These are phyloP conservation scores for Drosophila helvetica DNA, from an alignment of 2,888 invertebrate genomes.

Conservation along the genomic window DNA sequence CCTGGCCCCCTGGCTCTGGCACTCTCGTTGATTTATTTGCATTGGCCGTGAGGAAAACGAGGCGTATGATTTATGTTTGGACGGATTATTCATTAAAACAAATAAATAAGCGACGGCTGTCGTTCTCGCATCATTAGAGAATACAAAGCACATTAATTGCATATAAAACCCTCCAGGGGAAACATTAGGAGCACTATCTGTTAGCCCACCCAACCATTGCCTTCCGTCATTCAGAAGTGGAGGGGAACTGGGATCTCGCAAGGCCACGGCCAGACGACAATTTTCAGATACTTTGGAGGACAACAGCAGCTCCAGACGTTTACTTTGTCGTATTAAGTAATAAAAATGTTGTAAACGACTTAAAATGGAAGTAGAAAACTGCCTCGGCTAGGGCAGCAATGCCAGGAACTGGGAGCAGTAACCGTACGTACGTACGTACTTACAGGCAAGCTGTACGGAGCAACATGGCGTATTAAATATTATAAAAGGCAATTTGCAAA, in stretches of 20 bases:
- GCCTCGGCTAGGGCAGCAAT: constrained; percentile 1
- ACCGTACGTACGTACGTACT: neutral
- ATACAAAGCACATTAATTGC: constrained; percentile 63
- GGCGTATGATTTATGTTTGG: constrained; percentile 56
- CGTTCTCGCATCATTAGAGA: constrained; percentile 20
- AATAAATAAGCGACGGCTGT: constrained; percentile 51
- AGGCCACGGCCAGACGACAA: constrained; percentile 51
- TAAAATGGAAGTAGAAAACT: constrained; percentile 66
- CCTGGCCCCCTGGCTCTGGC: constrained; percentile 30
- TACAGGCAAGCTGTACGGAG: neutral
- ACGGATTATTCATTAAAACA: constrained; percentile 52
- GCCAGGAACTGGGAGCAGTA: neutral
- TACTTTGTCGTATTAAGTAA: constrained; percentile 72
- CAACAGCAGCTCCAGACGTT: constrained; percentile 19
- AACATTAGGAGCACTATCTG: constrained; percentile 61
- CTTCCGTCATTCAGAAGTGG: constrained; percentile 51
- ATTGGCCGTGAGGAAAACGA: constrained; percentile 9
- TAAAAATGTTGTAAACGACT: constrained; percentile 73
- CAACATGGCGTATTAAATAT: constrained; percentile 65
- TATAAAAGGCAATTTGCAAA: constrained; percentile 75
- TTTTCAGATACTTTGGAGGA: constrained; percentile 36
- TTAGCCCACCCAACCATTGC: constrained; percentile 41
- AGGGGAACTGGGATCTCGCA: too few species aligned
- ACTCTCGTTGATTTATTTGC: constrained; percentile 65
- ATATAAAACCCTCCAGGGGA: constrained; percentile 67